These are phyloP conservation scores for Cichlasoma orientale DNA, from an alignment of 2,797 vertebrate genomes.

Conservation along the genomic window DNA sequence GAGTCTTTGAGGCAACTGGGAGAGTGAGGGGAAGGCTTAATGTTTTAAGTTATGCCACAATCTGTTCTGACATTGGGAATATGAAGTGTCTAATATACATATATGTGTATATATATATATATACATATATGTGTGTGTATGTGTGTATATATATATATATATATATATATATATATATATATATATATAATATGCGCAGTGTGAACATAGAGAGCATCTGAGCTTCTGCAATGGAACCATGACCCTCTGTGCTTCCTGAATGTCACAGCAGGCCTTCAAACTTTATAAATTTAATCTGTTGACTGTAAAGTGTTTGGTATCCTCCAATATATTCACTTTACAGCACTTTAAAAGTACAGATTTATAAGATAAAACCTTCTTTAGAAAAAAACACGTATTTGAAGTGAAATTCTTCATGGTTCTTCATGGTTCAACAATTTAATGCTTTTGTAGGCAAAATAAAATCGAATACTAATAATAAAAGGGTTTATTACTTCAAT, in stretches of 20 bases:
- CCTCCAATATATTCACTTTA: neutral
- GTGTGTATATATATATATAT: too few relatives aligned
- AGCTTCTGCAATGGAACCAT: neutral
- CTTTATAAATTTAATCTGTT: neutral
- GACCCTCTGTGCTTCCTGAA: neutral
- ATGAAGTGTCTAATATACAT: neutral
- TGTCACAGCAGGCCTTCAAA: neutral
- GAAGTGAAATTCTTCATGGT: neutral
- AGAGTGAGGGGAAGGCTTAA: neutral
- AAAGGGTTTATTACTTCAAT: neutral
- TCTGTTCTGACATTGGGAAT: neutral
- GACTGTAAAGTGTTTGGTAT: neutral
- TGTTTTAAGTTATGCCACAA: too few relatives aligned
- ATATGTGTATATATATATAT: too few relatives aligned
- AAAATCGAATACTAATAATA: rapidly evolving
- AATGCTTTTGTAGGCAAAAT: neutral
- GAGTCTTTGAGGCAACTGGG: neutral
- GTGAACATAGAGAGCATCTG: too few relatives aligned
- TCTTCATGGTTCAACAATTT: neutral
- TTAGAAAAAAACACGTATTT: too few relatives aligned
- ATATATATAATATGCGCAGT: too few relatives aligned
- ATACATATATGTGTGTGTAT: too few relatives aligned
- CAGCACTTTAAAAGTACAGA: neutral
- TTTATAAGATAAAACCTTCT: neutral
- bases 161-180: too few relatives aligned